These are phyloP conservation scores for Orussus abietinus DNA, from an alignment of 1,140 invertebrate species.

Conservation along the genomic window DNA sequence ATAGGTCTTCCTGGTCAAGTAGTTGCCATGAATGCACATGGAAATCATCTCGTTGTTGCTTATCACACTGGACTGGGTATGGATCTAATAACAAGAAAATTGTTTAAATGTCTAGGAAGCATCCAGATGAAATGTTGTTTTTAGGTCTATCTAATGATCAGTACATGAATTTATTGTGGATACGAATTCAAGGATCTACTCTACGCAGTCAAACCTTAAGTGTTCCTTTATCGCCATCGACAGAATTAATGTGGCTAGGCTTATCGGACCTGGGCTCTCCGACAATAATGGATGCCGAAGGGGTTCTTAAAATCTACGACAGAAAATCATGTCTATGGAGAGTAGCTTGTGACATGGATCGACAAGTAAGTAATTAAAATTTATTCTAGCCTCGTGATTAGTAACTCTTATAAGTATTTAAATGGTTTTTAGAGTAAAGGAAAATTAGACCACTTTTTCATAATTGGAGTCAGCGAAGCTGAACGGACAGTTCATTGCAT, in stretches of 20 bases:
- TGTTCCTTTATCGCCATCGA: constrained; percentile 67
- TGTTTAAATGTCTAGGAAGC: constrained; percentile 1
- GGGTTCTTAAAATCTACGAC: constrained; percentile 64
- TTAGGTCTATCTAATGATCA: constrained; percentile 48
- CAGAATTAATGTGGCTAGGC: constrained; percentile 76
- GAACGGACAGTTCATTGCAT: constrained; percentile 75
- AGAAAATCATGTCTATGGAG: constrained; percentile 68
- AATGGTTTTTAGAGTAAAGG: constrained; percentile 58
- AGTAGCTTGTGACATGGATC: constrained; percentile 69
- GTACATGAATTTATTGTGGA: constrained; percentile 57
- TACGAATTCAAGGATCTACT: constrained; percentile 41
- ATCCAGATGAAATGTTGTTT: background rate
- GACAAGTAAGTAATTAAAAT: constrained; percentile 54
- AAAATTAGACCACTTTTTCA: constrained; percentile 76
- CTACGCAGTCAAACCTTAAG: constrained; percentile 54
- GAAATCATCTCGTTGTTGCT: constrained; percentile 69
- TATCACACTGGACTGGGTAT: constrained; percentile 68
- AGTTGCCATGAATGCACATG: constrained; percentile 66
- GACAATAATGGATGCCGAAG: constrained; percentile 64
- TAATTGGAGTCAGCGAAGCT: constrained; percentile 73
- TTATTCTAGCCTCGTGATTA: background rate
- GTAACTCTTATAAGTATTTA: constrained; percentile 14
- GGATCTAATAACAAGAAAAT: constrained; percentile 12
- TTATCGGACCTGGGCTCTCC: constrained; percentile 75
- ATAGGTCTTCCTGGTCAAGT: constrained; percentile 69